Percentiles rank a stretch among this genome's conserved stretches.
phyloP scores from a whole-genome alignment of 2,888 invertebrate genomes.

The Heliothis peltigera region DNA sequence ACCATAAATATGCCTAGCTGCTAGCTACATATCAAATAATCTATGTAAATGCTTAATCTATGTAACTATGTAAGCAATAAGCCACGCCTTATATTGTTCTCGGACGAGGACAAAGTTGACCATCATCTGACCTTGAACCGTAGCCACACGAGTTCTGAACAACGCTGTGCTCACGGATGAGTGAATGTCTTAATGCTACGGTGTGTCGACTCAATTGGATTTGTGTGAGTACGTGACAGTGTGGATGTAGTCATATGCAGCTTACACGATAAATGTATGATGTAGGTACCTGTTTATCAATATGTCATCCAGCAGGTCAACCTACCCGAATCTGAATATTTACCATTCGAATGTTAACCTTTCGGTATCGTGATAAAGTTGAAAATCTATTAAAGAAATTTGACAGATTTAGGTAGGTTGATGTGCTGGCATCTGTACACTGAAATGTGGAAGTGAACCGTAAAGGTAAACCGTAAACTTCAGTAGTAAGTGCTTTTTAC shows the following conservation, averaged over 20 bases:
- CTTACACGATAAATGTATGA: too few species aligned
- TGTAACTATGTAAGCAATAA: constrained; percentile 6
- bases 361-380: too few species aligned
- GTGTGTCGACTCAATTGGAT: constrained; percentile 26
- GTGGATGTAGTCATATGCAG: constrained; percentile 12
- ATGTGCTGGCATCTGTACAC: too few species aligned
- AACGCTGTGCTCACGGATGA: constrained; percentile 38
- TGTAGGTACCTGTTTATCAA: too few species aligned
- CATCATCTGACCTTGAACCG: constrained; percentile 43
- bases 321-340: too few species aligned
- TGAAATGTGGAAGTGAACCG: too few species aligned
- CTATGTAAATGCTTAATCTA: constrained; percentile 17
- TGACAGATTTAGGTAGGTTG: too few species aligned
- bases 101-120: constrained; percentile 36
- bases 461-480: too few species aligned
- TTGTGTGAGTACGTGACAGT: background rate
- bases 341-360: too few species aligned
- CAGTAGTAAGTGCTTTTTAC: too few species aligned
- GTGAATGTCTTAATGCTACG: constrained; percentile 44
- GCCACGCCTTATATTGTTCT: constrained; percentile 54
- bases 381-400: too few species aligned
- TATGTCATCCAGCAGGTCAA: too few species aligned
- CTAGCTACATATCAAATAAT: constrained; percentile 11
- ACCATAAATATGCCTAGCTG: background rate
- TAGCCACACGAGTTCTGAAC: constrained; percentile 14